Conservation (phyloP, 2,888 invertebrate genomes). For the Lepas anatifera region DNA sequence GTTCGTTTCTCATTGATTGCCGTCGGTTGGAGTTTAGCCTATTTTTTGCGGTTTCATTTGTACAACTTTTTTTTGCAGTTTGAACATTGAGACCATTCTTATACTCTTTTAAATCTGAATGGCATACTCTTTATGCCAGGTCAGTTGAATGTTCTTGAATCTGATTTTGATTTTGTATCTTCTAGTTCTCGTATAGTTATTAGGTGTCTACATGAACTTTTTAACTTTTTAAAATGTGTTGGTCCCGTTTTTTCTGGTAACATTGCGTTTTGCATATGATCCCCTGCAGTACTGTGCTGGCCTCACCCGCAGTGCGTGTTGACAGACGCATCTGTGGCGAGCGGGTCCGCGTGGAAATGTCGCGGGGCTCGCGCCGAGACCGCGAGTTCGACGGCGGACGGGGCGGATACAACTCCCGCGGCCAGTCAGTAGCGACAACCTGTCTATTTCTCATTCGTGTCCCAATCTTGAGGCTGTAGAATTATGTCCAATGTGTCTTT, state of each 20-base stretch:
- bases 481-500: too few relatives aligned
- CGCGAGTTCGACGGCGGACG: slow-evolving; percentile 54
- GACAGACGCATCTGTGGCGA: slow-evolving; percentile 73
- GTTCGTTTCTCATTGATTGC: too few relatives aligned
- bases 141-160: too few relatives aligned
- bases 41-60: too few relatives aligned
- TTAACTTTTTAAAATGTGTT: neutral
- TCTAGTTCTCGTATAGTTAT: too few relatives aligned
- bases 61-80: too few relatives aligned
- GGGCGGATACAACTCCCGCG: neutral
- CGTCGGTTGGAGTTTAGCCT: too few relatives aligned
- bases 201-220: neutral
- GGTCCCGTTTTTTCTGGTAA: neutral
- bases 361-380: slow-evolving; percentile 66
- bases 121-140: too few relatives aligned
- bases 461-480: neutral
- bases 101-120: neutral
- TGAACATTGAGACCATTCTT: too few relatives aligned
- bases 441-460: neutral
- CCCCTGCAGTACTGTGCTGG: neutral
- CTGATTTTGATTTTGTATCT: neutral
- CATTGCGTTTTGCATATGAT: neutral
- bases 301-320: neutral
- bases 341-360: slow-evolving; percentile 84
- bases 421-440: neutral